phyloP scores from a whole-genome alignment of 2,888 invertebrate species.

The Apamea sordens region DNA sequence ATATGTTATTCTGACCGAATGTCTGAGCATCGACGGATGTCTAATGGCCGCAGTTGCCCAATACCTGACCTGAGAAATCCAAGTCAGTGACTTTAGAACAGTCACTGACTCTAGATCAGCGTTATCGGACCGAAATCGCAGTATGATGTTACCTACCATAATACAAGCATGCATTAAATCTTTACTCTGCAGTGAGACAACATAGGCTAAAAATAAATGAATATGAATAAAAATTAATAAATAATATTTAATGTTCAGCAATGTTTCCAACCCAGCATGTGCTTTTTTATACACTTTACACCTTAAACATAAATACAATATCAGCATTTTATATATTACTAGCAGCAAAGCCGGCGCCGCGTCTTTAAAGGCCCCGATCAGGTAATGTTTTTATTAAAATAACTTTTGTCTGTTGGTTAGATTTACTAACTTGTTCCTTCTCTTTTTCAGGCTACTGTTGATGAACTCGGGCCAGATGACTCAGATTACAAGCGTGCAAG shows the following conservation, averaged over 20 bases:
- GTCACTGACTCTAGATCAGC: constrained; percentile 6
- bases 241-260: constrained; percentile 19
- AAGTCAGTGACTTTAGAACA: background rate
- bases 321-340: constrained; percentile 7
- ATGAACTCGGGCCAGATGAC: constrained; percentile 91
- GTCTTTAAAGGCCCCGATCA: background rate
- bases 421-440: background rate
- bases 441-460: constrained; percentile 85
- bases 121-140: background rate
- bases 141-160: background rate
- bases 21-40: background rate
- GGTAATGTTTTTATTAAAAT: constrained; percentile 9
- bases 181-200: background rate
- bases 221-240: background rate
- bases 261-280: constrained; percentile 42
- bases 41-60: background rate
- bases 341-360: constrained; percentile 17
- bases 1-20: background rate
- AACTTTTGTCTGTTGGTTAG: background rate
- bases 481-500: constrained; percentile 85
- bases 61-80: background rate
- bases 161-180: background rate
- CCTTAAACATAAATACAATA: background rate
- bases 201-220: background rate
- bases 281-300: constrained; percentile 11